These are phyloP conservation scores for Furcifer pardalis DNA, from an alignment of 2,797 vertebrate species.

Conservation along the genomic window DNA sequence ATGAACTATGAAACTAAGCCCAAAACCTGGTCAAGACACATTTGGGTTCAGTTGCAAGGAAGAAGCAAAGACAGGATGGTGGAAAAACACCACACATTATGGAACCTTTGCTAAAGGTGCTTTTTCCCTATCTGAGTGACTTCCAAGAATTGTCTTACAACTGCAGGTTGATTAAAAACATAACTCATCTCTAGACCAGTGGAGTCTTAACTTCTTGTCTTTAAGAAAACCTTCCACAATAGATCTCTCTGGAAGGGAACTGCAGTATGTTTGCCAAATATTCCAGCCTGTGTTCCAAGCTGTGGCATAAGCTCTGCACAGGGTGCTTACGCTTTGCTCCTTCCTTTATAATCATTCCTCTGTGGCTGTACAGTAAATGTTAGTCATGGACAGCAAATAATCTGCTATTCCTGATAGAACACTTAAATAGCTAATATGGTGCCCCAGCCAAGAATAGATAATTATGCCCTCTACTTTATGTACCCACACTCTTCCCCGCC, in stretches of 20 bases:
- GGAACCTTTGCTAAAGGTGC: background rate
- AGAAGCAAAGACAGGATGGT: background rate
- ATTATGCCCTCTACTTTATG: no score
- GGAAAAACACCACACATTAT: background rate
- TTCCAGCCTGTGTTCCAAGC: background rate
- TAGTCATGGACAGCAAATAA: background rate
- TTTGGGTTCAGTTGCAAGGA: background rate
- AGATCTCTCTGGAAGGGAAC: background rate
- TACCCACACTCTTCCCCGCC: no score
- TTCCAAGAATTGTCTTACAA: background rate
- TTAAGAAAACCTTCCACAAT: background rate
- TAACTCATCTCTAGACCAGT: background rate
- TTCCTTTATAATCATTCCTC: background rate
- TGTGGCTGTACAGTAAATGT: no score
- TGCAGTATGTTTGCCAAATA: background rate
- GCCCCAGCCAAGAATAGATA: no score
- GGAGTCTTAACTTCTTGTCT: background rate
- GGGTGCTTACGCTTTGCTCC: background rate
- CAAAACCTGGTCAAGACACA: background rate
- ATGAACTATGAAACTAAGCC: background rate
- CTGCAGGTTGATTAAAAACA: background rate
- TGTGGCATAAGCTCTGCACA: background rate
- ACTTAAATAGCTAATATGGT: no score
- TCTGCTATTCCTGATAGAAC: no score
- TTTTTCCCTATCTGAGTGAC: background rate